Percentiles rank a stretch among this genome's conserved stretches.
Conservation (phyloP, 2,888 invertebrate species). For the Archips xylosteana region DNA sequence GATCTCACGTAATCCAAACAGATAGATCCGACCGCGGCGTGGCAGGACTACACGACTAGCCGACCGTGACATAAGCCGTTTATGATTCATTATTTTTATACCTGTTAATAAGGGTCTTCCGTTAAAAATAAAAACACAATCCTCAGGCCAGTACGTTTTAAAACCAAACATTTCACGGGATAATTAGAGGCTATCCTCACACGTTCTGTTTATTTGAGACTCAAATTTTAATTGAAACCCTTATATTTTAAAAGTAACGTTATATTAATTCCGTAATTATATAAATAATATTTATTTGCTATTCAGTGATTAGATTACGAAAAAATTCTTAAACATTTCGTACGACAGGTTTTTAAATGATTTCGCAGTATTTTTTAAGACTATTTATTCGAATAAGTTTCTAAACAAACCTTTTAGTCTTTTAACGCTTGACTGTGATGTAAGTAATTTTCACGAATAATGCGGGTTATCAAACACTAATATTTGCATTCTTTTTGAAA, state of each 20-base stretch:
- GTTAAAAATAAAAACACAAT: slow-evolving; percentile 29
- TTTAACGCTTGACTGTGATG: too few species aligned
- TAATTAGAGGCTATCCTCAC: slow-evolving; percentile 6
- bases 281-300: too few species aligned
- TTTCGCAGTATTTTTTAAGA: slow-evolving; percentile 8
- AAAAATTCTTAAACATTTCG: slow-evolving; percentile 1
- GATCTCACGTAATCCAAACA: slow-evolving; percentile 70
- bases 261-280: too few species aligned
- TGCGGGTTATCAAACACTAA: background rate
- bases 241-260: too few species aligned
- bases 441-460: too few species aligned
- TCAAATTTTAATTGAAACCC: too few species aligned
- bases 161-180: slow-evolving; percentile 3
- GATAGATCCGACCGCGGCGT: slow-evolving; percentile 63
- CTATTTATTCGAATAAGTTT: too few species aligned
- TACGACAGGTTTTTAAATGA: slow-evolving; percentile 15
- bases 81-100: slow-evolving; percentile 37
- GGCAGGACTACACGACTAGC: slow-evolving; percentile 23
- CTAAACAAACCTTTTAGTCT: too few species aligned
- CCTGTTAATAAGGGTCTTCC: slow-evolving; percentile 41
- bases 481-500: background rate
- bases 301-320: background rate
- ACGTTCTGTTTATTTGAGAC: background rate
- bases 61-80: slow-evolving; percentile 32
- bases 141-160: slow-evolving; percentile 8